A percentile compares a stretch with the other conserved stretches of the same genome.
These are phyloP conservation scores for Calephelis virginiensis DNA, from an alignment of 1,140 invertebrate genomes.

Conservation along the genomic window DNA sequence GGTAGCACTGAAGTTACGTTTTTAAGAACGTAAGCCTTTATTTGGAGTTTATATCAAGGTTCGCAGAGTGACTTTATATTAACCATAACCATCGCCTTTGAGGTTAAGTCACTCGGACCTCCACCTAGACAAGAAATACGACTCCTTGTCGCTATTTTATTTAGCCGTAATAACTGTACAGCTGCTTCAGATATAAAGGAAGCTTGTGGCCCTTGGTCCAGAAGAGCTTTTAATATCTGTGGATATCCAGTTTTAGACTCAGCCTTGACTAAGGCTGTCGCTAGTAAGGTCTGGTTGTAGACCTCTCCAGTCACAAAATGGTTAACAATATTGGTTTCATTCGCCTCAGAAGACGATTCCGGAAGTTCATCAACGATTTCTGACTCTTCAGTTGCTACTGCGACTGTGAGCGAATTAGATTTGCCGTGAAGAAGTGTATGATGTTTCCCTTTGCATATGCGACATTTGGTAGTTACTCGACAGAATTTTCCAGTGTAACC, in stretches of 20 bases:
- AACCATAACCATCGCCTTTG: not conserved
- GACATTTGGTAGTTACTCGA: slow-evolving; percentile 15
- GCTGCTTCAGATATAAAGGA: slow-evolving; percentile 4
- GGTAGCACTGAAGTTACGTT: slow-evolving; percentile 4
- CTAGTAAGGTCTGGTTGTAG: slow-evolving; percentile 4
- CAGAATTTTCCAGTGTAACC: slow-evolving; percentile 14
- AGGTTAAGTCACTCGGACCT: not conserved
- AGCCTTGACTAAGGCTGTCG: slow-evolving; percentile 19
- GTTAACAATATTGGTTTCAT: slow-evolving; percentile 21
- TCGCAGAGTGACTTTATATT: slow-evolving; percentile 7
- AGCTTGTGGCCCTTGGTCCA: not conserved
- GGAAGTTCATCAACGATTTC: not conserved
- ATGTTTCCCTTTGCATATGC: slow-evolving; percentile 20
- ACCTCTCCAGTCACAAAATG: slow-evolving; percentile 19
- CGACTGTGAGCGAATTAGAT: slow-evolving; percentile 1
- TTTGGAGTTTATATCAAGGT: not conserved
- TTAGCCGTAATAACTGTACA: not conserved
- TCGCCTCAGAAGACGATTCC: slow-evolving; percentile 21
- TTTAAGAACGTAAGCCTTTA: not conserved
- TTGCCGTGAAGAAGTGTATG: slow-evolving; percentile 22
- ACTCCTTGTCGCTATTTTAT: not conserved
- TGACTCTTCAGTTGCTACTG: slow-evolving; percentile 12
- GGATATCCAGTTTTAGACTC: slow-evolving; percentile 1
- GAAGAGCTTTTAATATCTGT: not conserved
- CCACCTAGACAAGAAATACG: not conserved